phyloP scores from a whole-genome alignment of 2,888 invertebrate genomes.

The Melanophora roralis region DNA sequence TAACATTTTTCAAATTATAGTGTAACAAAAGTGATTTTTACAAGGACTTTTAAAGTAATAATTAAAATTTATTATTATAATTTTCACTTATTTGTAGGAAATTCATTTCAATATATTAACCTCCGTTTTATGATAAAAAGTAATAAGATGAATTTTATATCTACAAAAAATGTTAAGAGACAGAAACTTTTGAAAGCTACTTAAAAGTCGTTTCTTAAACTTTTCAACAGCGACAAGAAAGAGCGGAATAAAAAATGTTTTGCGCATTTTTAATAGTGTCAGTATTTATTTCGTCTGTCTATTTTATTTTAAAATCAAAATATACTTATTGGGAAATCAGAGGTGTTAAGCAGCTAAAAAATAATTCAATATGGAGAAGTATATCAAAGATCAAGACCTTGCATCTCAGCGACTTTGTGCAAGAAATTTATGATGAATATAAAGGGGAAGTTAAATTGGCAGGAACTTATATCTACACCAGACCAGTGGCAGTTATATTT shows the following conservation, averaged over 20 bases:
- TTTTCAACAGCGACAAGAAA: too few species aligned
- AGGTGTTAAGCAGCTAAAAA: slow-evolving; percentile 66
- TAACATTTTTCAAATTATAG: too few species aligned
- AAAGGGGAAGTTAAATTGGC: slow-evolving; percentile 66
- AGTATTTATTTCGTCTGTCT: slow-evolving; percentile 58
- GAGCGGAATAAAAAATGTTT: slow-evolving; percentile 65
- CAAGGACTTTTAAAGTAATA: too few species aligned
- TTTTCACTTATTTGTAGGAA: too few species aligned
- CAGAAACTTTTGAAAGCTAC: too few species aligned
- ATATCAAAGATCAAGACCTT: slow-evolving; percentile 64
- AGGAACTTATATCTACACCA: slow-evolving; percentile 68
- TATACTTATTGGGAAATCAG: slow-evolving; percentile 68
- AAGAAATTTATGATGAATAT: slow-evolving; percentile 69
- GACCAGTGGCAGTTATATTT: slow-evolving; percentile 67
- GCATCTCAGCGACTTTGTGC: slow-evolving; percentile 63
- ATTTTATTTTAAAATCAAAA: slow-evolving; percentile 63
- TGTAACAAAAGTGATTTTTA: too few species aligned
- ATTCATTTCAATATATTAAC: too few species aligned
- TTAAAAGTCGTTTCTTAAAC: too few species aligned
- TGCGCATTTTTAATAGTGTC: slow-evolving; percentile 62
- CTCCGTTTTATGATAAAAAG: too few species aligned
- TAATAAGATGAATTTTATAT: too few species aligned
- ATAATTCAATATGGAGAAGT: slow-evolving; percentile 67
- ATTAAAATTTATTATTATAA: too few species aligned
- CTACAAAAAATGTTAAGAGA: too few species aligned